Conservation (phyloP, 2,113 vertebrate genomes). For the Tyto alba region DNA sequence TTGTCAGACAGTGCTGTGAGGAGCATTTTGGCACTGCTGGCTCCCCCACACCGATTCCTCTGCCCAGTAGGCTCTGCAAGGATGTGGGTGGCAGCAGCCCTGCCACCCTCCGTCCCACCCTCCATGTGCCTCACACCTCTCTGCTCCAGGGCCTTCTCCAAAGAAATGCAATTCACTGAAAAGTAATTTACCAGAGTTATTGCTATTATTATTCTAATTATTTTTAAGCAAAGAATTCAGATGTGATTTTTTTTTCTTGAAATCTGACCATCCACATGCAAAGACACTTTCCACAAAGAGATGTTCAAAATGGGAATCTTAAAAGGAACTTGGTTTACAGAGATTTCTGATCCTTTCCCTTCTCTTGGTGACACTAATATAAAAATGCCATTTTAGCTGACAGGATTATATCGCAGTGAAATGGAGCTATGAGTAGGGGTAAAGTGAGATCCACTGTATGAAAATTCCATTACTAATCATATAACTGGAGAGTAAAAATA, state of each 20-base stretch:
- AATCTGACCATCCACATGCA: neutral
- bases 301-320: neutral
- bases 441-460: neutral
- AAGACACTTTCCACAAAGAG: neutral
- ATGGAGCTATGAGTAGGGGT: neutral
- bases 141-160: neutral
- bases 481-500: constrained; percentile 10
- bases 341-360: neutral
- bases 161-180: neutral
- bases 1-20: neutral
- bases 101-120: neutral
- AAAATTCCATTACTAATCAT: neutral
- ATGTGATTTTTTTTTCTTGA: neutral
- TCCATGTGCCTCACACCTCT: neutral
- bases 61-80: neutral
- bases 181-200: neutral
- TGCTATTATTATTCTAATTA: neutral
- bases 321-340: neutral
- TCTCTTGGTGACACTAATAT: neutral
- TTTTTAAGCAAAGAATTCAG: neutral
- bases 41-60: neutral
- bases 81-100: neutral
- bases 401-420: neutral
- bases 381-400: neutral
- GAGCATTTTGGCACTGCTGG: neutral